Percentiles rank a stretch among this genome's conserved stretches.
Evolutionary conservation across 2,113 vertebrate species (phyloP).

Genomic region (Bubalus kerabau): DNA sequence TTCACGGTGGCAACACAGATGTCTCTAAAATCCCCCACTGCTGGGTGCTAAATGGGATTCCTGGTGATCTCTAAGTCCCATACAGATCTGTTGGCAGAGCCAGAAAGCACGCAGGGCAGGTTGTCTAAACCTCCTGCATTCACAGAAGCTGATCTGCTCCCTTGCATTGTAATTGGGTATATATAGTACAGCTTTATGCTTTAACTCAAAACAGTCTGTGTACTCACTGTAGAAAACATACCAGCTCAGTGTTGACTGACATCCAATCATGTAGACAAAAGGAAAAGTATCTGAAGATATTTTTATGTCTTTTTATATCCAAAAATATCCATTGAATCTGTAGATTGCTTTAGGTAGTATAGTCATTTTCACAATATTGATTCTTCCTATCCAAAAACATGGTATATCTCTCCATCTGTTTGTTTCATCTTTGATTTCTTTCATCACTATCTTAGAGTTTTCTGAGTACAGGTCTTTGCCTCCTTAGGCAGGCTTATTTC

Average conservation of each 20-base stretch:
- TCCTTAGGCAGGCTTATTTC: neutral
- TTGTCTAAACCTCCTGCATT: neutral
- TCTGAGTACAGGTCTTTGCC: neutral
- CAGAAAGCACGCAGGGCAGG: accelerated
- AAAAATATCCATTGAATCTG: neutral
- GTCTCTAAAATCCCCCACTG: neutral
- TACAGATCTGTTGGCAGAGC: neutral
- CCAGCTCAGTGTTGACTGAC: neutral
- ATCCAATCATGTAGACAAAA: neutral
- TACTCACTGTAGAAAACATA: neutral
- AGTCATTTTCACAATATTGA: neutral
- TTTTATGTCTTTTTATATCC: neutral
- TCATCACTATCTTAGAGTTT: neutral
- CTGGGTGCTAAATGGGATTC: neutral
- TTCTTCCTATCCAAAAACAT: neutral
- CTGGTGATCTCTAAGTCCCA: accelerated
- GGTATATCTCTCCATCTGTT: neutral
- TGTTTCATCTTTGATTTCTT: neutral
- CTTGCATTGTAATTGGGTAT: too few species aligned
- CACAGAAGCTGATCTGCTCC: accelerated
- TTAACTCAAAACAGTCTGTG: neutral
- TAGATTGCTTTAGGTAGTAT: neutral
- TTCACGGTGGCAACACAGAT: neutral
- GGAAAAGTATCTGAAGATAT: neutral
- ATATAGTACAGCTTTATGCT: accelerated